Evolutionary conservation across 2,113 vertebrate species (phyloP).

Genomic region (Catharus minimus): DNA sequence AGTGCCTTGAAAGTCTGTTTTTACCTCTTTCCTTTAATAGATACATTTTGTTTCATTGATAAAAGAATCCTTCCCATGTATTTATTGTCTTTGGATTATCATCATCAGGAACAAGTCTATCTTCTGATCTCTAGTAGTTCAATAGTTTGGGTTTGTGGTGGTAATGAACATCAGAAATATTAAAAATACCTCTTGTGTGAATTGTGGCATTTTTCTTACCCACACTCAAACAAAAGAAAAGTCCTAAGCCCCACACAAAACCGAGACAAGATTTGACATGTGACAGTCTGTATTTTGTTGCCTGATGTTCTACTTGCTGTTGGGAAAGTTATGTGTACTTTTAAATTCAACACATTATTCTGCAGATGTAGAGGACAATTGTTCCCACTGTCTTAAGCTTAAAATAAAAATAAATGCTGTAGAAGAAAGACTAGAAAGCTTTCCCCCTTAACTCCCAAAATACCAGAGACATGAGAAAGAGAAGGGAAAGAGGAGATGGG

Average conservation of each 20-base stretch:
- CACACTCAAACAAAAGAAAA: not conserved
- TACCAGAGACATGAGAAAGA: not conserved
- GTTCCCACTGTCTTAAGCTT: not conserved
- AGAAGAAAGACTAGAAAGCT: not conserved
- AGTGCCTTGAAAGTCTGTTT: not conserved
- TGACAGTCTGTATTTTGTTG: not conserved
- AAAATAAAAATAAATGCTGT: not conserved
- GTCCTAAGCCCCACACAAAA: not conserved
- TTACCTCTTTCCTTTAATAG: not conserved
- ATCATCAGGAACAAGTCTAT: not conserved
- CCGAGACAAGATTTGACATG: accelerated
- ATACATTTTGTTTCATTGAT: not conserved
- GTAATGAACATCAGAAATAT: not conserved
- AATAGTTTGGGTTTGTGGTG: not conserved
- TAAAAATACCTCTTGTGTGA: not conserved
- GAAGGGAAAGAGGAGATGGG: not conserved
- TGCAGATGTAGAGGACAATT: not conserved
- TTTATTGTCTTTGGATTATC: not conserved
- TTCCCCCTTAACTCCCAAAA: not conserved
- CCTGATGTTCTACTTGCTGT: not conserved
- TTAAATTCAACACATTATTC: not conserved
- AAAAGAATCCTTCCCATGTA: not conserved
- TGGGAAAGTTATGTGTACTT: not conserved
- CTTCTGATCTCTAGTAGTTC: not conserved
- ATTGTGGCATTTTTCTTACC: not conserved